Evolutionary conservation across 2,113 vertebrate species (phyloP).

Genomic region (Lagopus leucura): DNA sequence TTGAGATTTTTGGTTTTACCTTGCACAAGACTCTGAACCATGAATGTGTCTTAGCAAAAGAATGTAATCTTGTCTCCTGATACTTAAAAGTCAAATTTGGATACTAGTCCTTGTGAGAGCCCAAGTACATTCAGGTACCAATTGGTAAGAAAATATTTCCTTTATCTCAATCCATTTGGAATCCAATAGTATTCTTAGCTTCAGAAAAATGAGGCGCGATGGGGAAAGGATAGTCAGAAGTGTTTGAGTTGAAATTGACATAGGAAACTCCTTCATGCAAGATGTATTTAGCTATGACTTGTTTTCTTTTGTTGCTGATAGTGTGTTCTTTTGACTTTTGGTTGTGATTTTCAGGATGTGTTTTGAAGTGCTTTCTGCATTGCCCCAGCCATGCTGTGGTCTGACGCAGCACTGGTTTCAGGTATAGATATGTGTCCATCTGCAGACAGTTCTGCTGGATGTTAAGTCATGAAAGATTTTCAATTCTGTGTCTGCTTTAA

Average conservation of each 20-base stretch:
- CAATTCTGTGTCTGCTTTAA: not conserved
- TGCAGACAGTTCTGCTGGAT: not conserved
- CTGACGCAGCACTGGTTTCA: not conserved
- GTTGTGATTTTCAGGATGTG: not conserved
- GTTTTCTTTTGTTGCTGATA: not conserved
- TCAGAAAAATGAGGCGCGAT: not conserved
- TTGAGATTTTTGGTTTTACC: not conserved
- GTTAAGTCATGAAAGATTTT: not conserved
- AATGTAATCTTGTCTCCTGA: slow-evolving; percentile 16
- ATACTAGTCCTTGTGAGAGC: not conserved
- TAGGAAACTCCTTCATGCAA: not conserved
- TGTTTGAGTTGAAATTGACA: not conserved
- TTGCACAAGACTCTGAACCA: not conserved
- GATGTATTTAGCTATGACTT: not conserved
- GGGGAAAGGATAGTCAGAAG: not conserved
- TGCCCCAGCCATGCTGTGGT: not conserved
- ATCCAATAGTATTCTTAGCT: not conserved
- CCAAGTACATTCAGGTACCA: not conserved
- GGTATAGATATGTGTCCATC: not conserved
- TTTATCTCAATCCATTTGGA: not conserved
- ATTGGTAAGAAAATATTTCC: not conserved
- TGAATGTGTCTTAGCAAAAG: slow-evolving; percentile 6
- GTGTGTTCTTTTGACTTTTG: not conserved
- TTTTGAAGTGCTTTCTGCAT: not conserved
- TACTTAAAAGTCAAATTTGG: not conserved